phyloP scores from a whole-genome alignment of 2,113 vertebrate genomes.

The Gorilla gorilla region DNA sequence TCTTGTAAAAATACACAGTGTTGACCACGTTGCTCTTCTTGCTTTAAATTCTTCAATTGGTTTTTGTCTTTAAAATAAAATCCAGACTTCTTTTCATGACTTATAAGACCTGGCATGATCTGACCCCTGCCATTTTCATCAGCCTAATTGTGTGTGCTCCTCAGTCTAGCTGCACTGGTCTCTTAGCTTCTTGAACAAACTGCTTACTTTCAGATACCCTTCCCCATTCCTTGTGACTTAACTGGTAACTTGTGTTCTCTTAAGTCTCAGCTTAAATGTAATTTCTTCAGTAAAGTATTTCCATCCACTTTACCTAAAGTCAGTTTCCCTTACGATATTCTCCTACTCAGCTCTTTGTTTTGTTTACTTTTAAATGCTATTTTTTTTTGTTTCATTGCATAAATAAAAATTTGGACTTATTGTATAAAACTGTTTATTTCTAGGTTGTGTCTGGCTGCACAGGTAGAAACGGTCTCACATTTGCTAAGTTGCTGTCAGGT shows the following conservation, averaged over 20 bases:
- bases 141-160: not conserved
- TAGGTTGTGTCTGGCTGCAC: not conserved
- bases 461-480: not conserved
- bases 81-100: not conserved
- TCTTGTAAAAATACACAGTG: not conserved
- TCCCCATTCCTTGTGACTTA: not conserved
- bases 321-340: not conserved
- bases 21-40: not conserved
- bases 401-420: not conserved
- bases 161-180: not conserved
- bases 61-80: not conserved
- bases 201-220: not conserved
- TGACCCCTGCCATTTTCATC: not conserved
- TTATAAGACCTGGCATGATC: not conserved
- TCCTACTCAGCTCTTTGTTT: constrained; percentile 14
- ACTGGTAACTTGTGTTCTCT: not conserved
- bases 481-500: not conserved
- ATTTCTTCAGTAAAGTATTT: constrained; percentile 17
- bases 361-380: not conserved
- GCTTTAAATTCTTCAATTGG: not conserved
- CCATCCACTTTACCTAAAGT: not conserved
- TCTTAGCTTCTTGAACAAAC: not conserved
- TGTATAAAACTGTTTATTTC: not conserved
- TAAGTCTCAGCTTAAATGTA: not conserved
- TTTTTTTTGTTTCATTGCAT: not conserved